These are phyloP conservation scores for Orthonevra nobilis DNA, from an alignment of 2,888 invertebrate genomes.

Conservation along the genomic window DNA sequence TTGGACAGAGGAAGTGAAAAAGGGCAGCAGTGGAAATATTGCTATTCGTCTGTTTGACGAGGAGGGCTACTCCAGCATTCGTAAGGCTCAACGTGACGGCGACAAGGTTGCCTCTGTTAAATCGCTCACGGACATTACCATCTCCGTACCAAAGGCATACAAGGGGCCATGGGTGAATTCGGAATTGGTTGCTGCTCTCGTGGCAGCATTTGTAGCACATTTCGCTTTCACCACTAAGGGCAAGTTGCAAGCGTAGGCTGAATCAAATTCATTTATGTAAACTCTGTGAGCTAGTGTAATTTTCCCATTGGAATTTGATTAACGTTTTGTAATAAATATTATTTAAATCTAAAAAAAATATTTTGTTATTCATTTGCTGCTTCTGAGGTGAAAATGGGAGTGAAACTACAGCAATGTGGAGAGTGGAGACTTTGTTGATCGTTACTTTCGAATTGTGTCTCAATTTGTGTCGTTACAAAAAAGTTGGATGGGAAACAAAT, in stretches of 20 bases:
- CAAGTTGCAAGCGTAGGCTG: conserved; percentile 86
- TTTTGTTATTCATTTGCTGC: background rate
- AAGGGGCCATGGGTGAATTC: conserved; percentile 96
- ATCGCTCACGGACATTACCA: conserved; percentile 85
- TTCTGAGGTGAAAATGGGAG: no score
- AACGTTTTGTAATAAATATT: conserved; percentile 54
- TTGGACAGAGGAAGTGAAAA: conserved; percentile 94
- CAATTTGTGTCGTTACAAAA: no score
- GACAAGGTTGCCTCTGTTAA: conserved; percentile 85
- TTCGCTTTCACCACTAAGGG: conserved; percentile 92
- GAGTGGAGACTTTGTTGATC: no score
- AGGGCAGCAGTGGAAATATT: conserved; percentile 90
- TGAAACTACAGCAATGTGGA: no score
- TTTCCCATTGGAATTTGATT: conserved; percentile 31
- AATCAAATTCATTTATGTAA: conserved; percentile 78
- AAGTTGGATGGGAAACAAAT: no score
- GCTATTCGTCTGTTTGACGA: conserved; percentile 92
- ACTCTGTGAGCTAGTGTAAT: conserved; percentile 38
- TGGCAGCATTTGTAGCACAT: conserved; percentile 90
- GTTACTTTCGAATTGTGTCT: no score
- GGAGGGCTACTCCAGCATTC: conserved; percentile 92
- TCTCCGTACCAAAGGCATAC: conserved; percentile 90
- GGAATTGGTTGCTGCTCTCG: conserved; percentile 91
- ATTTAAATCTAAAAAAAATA: background rate
- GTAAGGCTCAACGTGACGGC: conserved; percentile 89